Evolutionary conservation across 2,888 invertebrate genomes (phyloP), one percentile per base, ranked within the genome.

Genomic region (Yponomeuta sedellus): DNA sequence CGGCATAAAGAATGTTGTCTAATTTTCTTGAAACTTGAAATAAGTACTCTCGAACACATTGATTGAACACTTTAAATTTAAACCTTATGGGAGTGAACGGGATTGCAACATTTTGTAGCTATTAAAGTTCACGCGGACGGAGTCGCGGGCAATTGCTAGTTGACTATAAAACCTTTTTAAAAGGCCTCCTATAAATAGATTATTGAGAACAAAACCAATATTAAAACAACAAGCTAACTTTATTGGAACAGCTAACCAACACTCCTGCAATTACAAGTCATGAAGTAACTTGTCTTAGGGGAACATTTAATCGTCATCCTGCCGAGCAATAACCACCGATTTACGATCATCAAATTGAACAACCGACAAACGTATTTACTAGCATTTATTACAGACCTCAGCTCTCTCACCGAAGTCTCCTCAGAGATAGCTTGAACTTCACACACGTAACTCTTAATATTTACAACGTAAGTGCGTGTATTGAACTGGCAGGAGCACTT

Each of bases 311-410:
- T 52, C 44, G 44, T 16, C 44, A 52, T 52, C 44, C 44, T 52
- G 44, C 64, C n/a, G 44, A n/a, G 64, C 59, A 61, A 61, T 61
- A 61, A 61, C 61, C 34, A n/a, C n/a, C n/a, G 34, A n/a, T 61
- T 61, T 61, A 61, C 11, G 59, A 59, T 59, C 22, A 59, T 59
- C 59, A 20, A 59, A 59, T 59, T 10, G 12, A 5, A 59, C 59
- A 12, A 59, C 59, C 20, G 20, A 59, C 59, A 52, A 52, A 52
- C 12, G 16, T 52, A 52, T 52, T 16, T 52, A 52, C 44, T 52
- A 34, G 44, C 16, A 52, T 52, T 52, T 52, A 52, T 16, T 52
- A 16, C 16, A 52, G 16, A 52, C 16, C 44, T 52, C 44, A 52
- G 16, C 44, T 52, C 44, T 52, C 5, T 3, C 16, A 52, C 16